Conservation (phyloP, 30 jellyfish, hydroid and myxozoan genomes). For the Aurelia aurita complex sp. Pacific region DNA sequence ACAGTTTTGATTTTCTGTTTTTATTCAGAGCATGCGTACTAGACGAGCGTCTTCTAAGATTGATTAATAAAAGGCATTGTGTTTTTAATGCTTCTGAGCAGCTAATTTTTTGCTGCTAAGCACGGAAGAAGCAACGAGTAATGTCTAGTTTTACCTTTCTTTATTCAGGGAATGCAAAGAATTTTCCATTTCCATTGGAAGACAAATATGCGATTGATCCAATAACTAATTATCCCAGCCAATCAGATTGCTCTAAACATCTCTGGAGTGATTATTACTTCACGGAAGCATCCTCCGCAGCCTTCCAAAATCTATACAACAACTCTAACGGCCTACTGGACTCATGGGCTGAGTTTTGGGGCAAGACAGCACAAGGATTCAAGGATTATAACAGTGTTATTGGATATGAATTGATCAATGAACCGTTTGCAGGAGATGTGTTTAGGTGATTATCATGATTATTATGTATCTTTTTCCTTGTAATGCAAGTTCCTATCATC, state of each 20-base stretch:
- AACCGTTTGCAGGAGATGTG: slow-evolving; percentile 94
- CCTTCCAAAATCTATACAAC: slow-evolving; percentile 91
- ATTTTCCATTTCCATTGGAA: slow-evolving; percentile 87
- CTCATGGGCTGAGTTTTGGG: slow-evolving; percentile 96
- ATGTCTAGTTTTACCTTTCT: background rate
- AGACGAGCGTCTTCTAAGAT: too few relatives aligned
- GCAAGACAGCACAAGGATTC: slow-evolving; percentile 88
- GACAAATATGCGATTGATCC: slow-evolving; percentile 84
- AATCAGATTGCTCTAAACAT: slow-evolving; percentile 82
- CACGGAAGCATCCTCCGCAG: slow-evolving; percentile 95
- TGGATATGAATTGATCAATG: slow-evolving; percentile 95
- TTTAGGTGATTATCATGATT: slow-evolving; percentile 54
- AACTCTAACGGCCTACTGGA: slow-evolving; percentile 92
- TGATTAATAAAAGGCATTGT: too few relatives aligned
- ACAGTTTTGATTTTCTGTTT: background rate
- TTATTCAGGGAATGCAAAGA: slow-evolving; percentile 76
- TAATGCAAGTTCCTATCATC: too few relatives aligned
- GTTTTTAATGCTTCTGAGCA: too few relatives aligned
- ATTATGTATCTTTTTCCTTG: too few relatives aligned
- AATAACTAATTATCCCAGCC: slow-evolving; percentile 88
- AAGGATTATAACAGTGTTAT: slow-evolving; percentile 64
- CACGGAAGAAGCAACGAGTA: too few relatives aligned
- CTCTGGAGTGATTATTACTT: slow-evolving; percentile 94
- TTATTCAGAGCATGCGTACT: background rate
- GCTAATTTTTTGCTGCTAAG: too few relatives aligned